Evolutionary conservation across 2,797 vertebrate species (phyloP).

Genomic region (Bradypus variegatus): DNA sequence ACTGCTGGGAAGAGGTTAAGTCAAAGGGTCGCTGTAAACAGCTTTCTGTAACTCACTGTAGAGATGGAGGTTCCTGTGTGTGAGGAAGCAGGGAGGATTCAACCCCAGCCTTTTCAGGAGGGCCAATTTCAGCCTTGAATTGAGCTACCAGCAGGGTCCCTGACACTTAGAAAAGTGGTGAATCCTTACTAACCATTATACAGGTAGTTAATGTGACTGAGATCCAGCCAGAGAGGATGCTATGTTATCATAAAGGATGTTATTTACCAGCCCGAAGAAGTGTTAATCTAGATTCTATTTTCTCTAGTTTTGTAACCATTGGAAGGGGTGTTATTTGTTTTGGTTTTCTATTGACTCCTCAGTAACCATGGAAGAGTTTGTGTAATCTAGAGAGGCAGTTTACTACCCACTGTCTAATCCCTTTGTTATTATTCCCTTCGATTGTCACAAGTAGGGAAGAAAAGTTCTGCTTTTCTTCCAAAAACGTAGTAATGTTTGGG

Average conservation of each 20-base stretch:
- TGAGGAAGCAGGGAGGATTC: neutral
- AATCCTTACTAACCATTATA: neutral
- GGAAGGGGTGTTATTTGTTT: slow-evolving; percentile 7
- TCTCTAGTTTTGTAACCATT: neutral
- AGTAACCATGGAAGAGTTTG: slow-evolving; percentile 40
- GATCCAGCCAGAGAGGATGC: neutral
- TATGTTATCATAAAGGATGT: neutral
- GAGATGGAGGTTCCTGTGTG: neutral
- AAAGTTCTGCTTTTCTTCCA: neutral
- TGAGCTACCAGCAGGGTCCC: neutral
- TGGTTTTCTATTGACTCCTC: slow-evolving; percentile 42
- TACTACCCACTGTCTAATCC: slow-evolving; percentile 9
- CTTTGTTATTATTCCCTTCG: slow-evolving; percentile 26
- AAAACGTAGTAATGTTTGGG: neutral
- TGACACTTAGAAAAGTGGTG: neutral
- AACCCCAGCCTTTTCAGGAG: neutral
- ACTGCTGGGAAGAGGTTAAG: slow-evolving; percentile 20
- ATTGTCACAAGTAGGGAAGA: slow-evolving; percentile 11
- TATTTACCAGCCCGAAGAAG: neutral
- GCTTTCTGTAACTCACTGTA: neutral
- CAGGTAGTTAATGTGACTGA: neutral
- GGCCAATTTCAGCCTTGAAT: slow-evolving; percentile 7
- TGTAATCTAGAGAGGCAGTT: slow-evolving; percentile 25
- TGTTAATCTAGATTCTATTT: neutral
- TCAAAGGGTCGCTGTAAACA: slow-evolving; percentile 53